These are phyloP conservation scores for Apostichopus leukothele DNA, from an alignment of 53 echinoderm and acorn worm species.

Conservation along the genomic window DNA sequence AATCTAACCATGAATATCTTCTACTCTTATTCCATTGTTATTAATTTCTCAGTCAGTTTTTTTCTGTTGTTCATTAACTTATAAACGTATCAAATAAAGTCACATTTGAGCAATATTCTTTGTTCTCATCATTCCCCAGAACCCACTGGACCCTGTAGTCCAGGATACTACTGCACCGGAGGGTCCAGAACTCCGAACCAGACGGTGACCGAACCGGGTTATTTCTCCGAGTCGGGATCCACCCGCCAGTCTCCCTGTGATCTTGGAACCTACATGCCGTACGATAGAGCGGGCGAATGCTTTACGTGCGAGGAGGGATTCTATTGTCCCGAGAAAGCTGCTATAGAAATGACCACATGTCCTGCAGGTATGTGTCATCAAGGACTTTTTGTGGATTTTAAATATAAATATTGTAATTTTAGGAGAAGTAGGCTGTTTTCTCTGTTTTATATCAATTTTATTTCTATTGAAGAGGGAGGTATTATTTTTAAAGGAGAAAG, in stretches of 20 bases:
- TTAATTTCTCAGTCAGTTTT: too few relatives aligned
- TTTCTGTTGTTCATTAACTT: too few relatives aligned
- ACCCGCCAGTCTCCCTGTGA: conserved; percentile 78
- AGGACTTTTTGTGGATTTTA: neutral
- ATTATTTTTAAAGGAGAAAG: too few relatives aligned
- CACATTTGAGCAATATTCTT: neutral
- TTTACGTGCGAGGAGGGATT: conserved; percentile 82
- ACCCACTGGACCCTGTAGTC: conserved; percentile 81
- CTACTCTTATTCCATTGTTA: too few relatives aligned
- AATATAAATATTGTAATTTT: too few relatives aligned
- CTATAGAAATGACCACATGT: conserved; percentile 88
- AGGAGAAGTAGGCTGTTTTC: too few relatives aligned
- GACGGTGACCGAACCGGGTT: conserved; percentile 82
- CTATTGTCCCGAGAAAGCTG: conserved; percentile 78
- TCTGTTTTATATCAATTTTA: too few relatives aligned
- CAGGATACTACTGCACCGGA: conserved; percentile 96
- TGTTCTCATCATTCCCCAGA: conserved; percentile 42
- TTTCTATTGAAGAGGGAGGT: too few relatives aligned
- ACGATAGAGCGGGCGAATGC: conserved; percentile 85
- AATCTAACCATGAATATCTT: too few relatives aligned
- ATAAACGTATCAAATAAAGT: too few relatives aligned
- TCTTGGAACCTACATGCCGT: conserved; percentile 92
- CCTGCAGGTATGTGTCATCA: conserved; percentile 71
- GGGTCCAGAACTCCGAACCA: conserved; percentile 85
- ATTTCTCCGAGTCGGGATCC: conserved; percentile 81